These are phyloP conservation scores for Colossoma macropomum DNA, from an alignment of 2,113 vertebrate genomes.

Conservation along the genomic window DNA sequence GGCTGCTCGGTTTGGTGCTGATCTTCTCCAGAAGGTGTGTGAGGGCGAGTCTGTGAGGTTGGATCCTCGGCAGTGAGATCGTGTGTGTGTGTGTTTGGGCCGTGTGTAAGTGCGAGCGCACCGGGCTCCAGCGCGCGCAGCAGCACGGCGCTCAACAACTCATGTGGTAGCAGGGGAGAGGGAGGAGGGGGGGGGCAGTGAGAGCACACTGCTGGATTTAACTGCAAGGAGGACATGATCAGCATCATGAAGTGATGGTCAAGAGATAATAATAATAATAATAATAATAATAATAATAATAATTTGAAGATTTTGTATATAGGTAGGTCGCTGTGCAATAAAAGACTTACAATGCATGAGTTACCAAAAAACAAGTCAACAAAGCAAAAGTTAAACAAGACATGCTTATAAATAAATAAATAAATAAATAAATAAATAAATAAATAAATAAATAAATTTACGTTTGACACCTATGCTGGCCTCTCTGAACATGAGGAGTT, in stretches of 20 bases:
- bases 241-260: background rate
- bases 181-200: background rate
- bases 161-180: conserved; percentile 7
- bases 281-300: no score
- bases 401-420: no score
- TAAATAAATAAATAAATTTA: no score
- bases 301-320: no score
- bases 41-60: background rate
- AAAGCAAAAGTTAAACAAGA: no score
- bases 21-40: background rate
- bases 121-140: conserved; percentile 20
- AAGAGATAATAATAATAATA: background rate
- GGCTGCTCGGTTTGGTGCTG: background rate
- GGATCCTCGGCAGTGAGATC: conserved; percentile 27
- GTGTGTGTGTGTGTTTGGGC: background rate
- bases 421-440: no score
- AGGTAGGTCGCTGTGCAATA: no score
- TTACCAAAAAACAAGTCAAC: no score
- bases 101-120: conserved; percentile 40
- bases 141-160: conserved; percentile 32
- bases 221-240: background rate
- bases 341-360: no score
- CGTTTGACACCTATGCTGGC: background rate
- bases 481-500: background rate
- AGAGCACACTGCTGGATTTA: background rate